These are phyloP conservation scores for Drosophila leontia DNA, from an alignment of 1,140 invertebrate species.

Conservation along the genomic window DNA sequence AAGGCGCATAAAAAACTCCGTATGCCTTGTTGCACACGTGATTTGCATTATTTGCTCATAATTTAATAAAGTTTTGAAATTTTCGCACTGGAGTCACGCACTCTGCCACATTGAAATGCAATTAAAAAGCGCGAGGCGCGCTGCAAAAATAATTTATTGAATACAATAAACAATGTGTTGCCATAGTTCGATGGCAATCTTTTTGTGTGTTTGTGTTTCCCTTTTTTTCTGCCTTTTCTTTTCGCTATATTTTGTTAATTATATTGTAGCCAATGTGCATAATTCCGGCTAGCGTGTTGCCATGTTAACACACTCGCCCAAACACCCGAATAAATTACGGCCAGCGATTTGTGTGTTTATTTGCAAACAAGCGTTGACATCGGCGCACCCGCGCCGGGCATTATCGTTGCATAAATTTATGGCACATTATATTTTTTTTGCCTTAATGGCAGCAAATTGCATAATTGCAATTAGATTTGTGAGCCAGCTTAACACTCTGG, in stretches of 20 bases:
- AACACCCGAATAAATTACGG: constrained; percentile 60
- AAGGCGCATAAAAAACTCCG: neutral
- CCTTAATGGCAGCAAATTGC: constrained; percentile 65
- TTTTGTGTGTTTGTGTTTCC: constrained; percentile 29
- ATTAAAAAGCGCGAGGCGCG: constrained; percentile 35
- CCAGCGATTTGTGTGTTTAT: constrained; percentile 78
- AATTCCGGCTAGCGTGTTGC: constrained; percentile 49
- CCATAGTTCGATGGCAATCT: constrained; percentile 55
- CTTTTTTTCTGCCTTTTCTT: constrained; percentile 19
- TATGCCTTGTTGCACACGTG: constrained; percentile 23
- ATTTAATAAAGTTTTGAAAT: constrained; percentile 70
- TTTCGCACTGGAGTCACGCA: constrained; percentile 51
- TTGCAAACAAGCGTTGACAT: constrained; percentile 69
- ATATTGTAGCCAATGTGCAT: constrained; percentile 45
- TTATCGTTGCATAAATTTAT: constrained; percentile 68
- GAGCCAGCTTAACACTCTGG: constrained; percentile 22
- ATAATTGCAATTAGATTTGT: constrained; percentile 83
- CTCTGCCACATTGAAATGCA: constrained; percentile 61
- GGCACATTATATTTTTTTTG: constrained; percentile 62
- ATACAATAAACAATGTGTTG: constrained; percentile 65
- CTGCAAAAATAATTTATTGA: constrained; percentile 55
- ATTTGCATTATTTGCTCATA: constrained; percentile 68
- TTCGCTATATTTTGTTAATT: constrained; percentile 44
- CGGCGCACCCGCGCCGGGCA: constrained; percentile 29
- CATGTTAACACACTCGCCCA: constrained; percentile 49